Conservation (phyloP, 2,113 vertebrate genomes). For the Suricata suricatta region DNA sequence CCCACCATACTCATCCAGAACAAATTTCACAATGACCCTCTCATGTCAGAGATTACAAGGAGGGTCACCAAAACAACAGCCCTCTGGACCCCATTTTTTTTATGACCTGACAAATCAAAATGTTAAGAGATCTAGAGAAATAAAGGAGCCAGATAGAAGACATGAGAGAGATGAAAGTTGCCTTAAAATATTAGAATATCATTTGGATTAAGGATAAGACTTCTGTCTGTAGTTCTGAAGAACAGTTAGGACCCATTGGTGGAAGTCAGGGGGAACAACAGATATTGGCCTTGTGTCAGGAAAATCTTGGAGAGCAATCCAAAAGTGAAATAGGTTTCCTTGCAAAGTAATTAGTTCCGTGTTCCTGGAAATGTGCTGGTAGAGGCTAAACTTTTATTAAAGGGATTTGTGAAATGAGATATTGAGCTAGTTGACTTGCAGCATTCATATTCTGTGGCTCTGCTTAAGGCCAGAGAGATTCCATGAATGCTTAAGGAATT, state of each 20-base stretch:
- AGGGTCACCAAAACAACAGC: neutral
- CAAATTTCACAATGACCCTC: neutral
- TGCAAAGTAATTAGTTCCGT: slow-evolving; percentile 15
- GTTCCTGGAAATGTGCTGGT: slow-evolving; percentile 29
- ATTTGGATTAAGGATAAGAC: neutral
- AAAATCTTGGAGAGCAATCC: slow-evolving; percentile 16
- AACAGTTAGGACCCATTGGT: neutral
- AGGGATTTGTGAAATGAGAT: slow-evolving; percentile 40
- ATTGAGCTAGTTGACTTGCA: slow-evolving; percentile 18
- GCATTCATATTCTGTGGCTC: slow-evolving; percentile 8
- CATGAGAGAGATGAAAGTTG: neutral
- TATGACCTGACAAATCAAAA: neutral
- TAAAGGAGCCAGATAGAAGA: neutral
- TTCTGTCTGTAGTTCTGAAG: neutral
- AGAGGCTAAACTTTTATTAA: slow-evolving; percentile 16
- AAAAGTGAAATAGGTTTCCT: slow-evolving; percentile 34
- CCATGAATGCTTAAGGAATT: neutral
- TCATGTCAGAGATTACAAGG: neutral
- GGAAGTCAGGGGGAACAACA: neutral
- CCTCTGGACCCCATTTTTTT: neutral
- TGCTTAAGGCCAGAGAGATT: neutral
- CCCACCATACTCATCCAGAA: neutral
- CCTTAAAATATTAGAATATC: neutral
- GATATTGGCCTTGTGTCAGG: neutral
- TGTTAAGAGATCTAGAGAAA: neutral